Percentiles rank a stretch among this genome's conserved stretches.
These are phyloP conservation scores for Ophonus ardosiacus DNA, from an alignment of 2,888 invertebrate species.

Conservation along the genomic window DNA sequence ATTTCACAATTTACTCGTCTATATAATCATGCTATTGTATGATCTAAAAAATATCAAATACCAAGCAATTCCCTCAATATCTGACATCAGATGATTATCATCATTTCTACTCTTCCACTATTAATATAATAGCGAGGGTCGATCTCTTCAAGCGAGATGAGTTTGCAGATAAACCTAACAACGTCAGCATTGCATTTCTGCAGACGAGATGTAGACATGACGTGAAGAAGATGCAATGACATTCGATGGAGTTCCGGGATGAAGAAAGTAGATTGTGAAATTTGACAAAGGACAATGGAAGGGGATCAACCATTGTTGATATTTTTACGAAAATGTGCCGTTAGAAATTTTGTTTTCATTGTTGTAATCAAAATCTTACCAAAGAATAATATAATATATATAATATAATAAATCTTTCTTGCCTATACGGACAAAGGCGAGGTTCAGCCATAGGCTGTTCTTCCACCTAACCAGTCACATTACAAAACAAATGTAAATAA, in stretches of 20 bases:
- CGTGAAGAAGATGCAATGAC: conserved; percentile 30
- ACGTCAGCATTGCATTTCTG: conserved; percentile 10
- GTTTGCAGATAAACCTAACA: background rate
- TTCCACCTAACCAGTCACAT: too few relatives aligned
- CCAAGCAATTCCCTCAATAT: conserved; percentile 32
- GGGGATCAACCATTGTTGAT: background rate
- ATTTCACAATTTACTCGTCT: conserved; percentile 3
- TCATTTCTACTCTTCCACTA: conserved; percentile 51
- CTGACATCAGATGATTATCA: conserved; percentile 51
- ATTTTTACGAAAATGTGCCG: background rate
- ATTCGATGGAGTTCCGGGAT: conserved; percentile 22
- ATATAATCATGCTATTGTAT: conserved; percentile 29
- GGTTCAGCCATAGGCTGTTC: too few relatives aligned
- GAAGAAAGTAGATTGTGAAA: conserved; percentile 26
- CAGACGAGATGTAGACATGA: conserved; percentile 22
- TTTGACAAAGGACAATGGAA: conserved; percentile 35
- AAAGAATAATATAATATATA: too few relatives aligned
- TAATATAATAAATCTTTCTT: too few relatives aligned
- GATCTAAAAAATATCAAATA: conserved; percentile 43
- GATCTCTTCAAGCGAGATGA: conserved; percentile 10
- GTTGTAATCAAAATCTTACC: too few relatives aligned
- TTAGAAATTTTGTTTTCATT: too few relatives aligned
- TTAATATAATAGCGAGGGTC: conserved; percentile 49
- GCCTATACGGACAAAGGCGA: too few relatives aligned
- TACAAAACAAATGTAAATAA: too few relatives aligned